A percentile compares a stretch with the other conserved stretches of the same genome.
phyloP scores from a whole-genome alignment of 2,888 invertebrate genomes.

The Drosophila koepferae region DNA sequence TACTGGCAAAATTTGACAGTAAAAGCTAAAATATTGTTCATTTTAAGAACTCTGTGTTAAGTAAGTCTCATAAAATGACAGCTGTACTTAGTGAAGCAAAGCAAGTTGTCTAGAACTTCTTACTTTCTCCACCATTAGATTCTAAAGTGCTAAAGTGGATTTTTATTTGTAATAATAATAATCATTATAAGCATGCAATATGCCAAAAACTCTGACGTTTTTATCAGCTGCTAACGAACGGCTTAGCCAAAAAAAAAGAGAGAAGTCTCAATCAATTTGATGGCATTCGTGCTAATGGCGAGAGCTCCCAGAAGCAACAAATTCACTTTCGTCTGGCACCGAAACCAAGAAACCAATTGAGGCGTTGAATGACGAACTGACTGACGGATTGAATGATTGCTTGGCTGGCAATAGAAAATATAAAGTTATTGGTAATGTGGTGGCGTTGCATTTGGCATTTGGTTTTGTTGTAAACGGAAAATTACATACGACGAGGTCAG shows the following conservation, averaged over 20 bases:
- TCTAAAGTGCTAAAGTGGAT: slow-evolving; percentile 14
- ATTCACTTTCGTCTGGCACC: slow-evolving; percentile 73
- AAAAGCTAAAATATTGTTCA: neutral
- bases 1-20: neutral
- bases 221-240: slow-evolving; percentile 38
- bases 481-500: slow-evolving; percentile 66
- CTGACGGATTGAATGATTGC: slow-evolving; percentile 6
- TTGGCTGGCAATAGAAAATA: slow-evolving; percentile 26
- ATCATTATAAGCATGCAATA: slow-evolving; percentile 10
- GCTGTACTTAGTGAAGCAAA: neutral
- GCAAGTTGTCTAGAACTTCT: neutral
- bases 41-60: neutral
- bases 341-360: slow-evolving; percentile 70
- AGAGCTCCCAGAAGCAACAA: slow-evolving; percentile 47
- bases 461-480: slow-evolving; percentile 11
- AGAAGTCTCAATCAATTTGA: slow-evolving; percentile 50
- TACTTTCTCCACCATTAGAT: neutral
- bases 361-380: slow-evolving; percentile 33
- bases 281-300: slow-evolving; percentile 56
- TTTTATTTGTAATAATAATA: slow-evolving; percentile 5
- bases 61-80: neutral
- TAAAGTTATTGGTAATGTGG: slow-evolving; percentile 51
- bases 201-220: slow-evolving; percentile 28
- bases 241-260: slow-evolving; percentile 30
- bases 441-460: slow-evolving; percentile 60